Conservation (phyloP, 2,113 vertebrate species). For the Pseudois nayaur region DNA sequence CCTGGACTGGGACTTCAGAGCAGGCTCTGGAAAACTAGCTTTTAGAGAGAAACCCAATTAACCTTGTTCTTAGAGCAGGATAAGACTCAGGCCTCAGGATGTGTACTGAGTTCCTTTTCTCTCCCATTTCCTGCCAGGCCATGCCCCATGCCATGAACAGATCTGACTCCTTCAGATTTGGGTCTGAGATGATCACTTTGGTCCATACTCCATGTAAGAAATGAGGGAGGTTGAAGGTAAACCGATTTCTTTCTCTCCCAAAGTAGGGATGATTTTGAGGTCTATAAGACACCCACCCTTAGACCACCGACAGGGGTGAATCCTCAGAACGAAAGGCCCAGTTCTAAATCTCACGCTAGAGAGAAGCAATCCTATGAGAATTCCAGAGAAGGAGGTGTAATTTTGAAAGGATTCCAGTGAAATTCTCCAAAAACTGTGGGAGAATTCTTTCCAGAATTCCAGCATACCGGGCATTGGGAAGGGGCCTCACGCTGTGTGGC, state of each 20-base stretch:
- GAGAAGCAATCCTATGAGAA: constrained; percentile 8
- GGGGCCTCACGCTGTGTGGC: accelerated
- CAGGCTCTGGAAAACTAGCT: background rate
- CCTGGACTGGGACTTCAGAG: background rate
- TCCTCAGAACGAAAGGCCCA: background rate
- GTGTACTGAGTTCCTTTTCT: background rate
- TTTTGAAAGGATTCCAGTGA: background rate
- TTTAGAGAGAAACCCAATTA: background rate
- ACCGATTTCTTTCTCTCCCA: background rate
- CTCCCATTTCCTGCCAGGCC: background rate
- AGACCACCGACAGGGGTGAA: background rate
- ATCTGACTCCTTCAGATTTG: background rate
- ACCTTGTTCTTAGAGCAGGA: background rate
- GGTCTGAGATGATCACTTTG: background rate
- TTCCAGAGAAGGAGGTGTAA: background rate
- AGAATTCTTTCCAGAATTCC: background rate
- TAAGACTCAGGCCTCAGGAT: background rate
- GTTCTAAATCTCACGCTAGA: background rate
- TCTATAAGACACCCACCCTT: background rate
- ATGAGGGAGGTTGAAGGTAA: background rate
- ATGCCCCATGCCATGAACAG: background rate
- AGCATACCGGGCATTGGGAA: accelerated
- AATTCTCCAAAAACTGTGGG: background rate
- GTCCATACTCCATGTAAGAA: background rate
- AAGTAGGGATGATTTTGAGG: background rate